Conservation (phyloP, 2,797 vertebrate genomes). For the Tolypeutes matacus region DNA sequence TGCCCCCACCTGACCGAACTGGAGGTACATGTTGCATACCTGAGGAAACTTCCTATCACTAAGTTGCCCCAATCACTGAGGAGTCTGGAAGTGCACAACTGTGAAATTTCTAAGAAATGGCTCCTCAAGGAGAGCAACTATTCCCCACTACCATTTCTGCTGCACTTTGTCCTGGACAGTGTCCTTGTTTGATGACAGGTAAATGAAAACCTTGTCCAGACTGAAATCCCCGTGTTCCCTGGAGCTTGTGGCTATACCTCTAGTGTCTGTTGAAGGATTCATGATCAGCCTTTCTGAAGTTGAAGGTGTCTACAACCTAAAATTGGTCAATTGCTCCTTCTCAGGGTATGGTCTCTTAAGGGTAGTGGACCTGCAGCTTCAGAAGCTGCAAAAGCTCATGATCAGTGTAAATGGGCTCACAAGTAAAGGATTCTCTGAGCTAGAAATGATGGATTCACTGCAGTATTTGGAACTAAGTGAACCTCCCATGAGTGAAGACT, state of each 20-base stretch:
- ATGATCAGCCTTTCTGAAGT: neutral
- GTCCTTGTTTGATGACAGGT: neutral
- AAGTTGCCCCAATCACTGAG: neutral
- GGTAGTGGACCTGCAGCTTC: neutral
- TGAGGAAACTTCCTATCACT: neutral
- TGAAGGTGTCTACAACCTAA: neutral
- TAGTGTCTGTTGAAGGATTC: neutral
- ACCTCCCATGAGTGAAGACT: too few species aligned
- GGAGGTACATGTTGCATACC: neutral
- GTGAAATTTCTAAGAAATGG: neutral
- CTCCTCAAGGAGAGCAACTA: neutral
- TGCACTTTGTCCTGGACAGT: neutral
- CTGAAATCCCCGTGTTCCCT: neutral
- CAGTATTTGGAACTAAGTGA: too few species aligned
- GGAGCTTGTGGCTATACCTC: neutral
- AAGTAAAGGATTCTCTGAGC: too few species aligned
- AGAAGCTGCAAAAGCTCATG: neutral
- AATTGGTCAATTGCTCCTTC: neutral
- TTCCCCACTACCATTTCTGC: neutral
- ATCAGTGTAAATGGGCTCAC: neutral
- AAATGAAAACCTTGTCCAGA: neutral
- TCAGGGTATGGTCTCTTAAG: neutral
- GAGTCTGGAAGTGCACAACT: too few species aligned
- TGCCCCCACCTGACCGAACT: neutral
- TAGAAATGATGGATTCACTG: too few species aligned